These are phyloP conservation scores for Polymixis lichenea DNA, from an alignment of 2,888 invertebrate genomes.

Conservation along the genomic window DNA sequence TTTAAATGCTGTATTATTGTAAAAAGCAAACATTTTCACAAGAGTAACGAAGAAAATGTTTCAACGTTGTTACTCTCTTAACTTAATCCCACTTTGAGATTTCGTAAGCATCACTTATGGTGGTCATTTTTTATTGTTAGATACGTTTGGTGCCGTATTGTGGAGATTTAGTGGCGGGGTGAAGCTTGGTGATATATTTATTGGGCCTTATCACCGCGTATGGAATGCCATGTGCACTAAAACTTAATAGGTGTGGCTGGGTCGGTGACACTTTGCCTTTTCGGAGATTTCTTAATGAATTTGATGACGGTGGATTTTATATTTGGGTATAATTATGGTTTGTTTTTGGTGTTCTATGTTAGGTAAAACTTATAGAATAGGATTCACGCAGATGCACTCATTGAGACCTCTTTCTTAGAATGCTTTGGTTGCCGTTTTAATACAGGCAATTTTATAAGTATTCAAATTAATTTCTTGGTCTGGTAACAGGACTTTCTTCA, in stretches of 20 bases:
- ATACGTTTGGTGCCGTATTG: conserved; percentile 81
- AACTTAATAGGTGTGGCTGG: conserved; percentile 69
- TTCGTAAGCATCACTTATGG: conserved; percentile 83
- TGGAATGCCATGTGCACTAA: conserved; percentile 75
- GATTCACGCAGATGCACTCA: background rate
- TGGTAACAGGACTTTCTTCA: too few relatives aligned
- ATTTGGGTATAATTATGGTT: background rate
- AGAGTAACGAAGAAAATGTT: background rate
- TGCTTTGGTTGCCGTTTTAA: background rate
- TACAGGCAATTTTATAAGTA: too few relatives aligned
- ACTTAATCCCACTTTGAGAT: conserved; percentile 64
- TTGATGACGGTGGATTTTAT: background rate
- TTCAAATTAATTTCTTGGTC: too few relatives aligned
- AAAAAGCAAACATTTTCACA: background rate
- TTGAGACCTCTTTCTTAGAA: background rate
- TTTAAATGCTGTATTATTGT: background rate
- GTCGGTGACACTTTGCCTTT: conserved; percentile 60
- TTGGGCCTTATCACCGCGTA: conserved; percentile 84
- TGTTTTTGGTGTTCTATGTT: background rate
- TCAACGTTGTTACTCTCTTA: conserved; percentile 34
- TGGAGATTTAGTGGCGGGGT: conserved; percentile 81
- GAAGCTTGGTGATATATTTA: conserved; percentile 86
- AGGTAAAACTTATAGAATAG: background rate
- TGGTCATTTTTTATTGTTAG: conserved; percentile 87
- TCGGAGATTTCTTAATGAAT: conserved; percentile 45